phyloP scores from a whole-genome alignment of 2,797 vertebrate species.

The Sternotherus odoratus region DNA sequence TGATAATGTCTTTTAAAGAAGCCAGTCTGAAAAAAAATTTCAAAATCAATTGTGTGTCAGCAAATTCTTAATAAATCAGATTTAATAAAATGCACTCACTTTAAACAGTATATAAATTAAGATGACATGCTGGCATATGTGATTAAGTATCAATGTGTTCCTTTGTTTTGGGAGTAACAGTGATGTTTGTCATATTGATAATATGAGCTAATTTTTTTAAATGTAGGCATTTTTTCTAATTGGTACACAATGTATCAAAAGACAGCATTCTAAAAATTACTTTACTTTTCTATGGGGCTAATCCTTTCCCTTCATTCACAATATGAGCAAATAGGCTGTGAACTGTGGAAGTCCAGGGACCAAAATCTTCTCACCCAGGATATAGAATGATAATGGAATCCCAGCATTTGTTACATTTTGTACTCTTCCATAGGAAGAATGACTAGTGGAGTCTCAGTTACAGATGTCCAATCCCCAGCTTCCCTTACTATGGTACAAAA shows the following conservation, averaged over 20 bases:
- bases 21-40: constrained; percentile 86
- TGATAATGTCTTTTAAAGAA: constrained; percentile 93
- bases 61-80: neutral
- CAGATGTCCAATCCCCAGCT: neutral
- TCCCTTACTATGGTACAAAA: neutral
- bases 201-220: neutral
- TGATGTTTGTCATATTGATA: neutral
- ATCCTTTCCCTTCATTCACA: neutral
- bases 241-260: neutral
- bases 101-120: neutral
- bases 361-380: neutral
- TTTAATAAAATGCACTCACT: neutral
- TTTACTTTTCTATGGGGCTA: neutral
- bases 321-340: neutral
- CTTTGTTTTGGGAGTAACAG: neutral
- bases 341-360: neutral
- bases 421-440: neutral
- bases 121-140: neutral
- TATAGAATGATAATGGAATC: neutral
- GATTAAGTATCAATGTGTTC: neutral
- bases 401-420: neutral
- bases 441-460: neutral
- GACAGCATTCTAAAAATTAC: neutral
- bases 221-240: neutral
- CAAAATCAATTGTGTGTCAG: constrained; percentile 16